Evolutionary conservation across 2,113 vertebrate species (phyloP), one percentile per base, ranked within the genome.

Genomic region (Perca schrenkii): DNA sequence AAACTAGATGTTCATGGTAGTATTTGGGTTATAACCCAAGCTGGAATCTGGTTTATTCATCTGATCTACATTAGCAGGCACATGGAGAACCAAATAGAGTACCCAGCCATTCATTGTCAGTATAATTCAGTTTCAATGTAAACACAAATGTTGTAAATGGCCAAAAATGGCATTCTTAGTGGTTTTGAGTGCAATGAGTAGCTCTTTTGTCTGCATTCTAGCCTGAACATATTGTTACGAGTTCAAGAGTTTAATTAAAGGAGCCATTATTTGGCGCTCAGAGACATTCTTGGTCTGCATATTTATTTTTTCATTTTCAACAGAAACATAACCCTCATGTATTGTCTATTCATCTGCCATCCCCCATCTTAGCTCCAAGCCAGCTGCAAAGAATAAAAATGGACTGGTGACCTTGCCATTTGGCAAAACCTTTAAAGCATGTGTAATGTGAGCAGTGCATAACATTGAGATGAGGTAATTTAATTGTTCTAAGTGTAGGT

Each of bases 311-410:
- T 34, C 12, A 85, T 82, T 80, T 86, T 46, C 67, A 90, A 62
- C 75, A 84, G 86, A 87, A 91, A 88, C 61, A 85, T 36, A 17
- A 53, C 22, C 19, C 15, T 77, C 21, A 0, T 82, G 71, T 76
- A 86, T 82, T 86, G 78, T 80, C 87, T 87, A 79, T 88, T 90
- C 77, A 73, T 85, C 70, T 82, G 60, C 87, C 80, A 81, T 76
- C 57, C 64, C 54, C 28, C 36, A 2, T 77, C 65, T 6, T 22
- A 79, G 66, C 40, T 25, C n/a, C 12, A 36, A 81, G 79, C 77
- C 89, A 92, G 86, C 89, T 93, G 88, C 80, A 80, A 82, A 86
- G 81, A 89, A 88, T 90, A 86, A 79, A 92, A 90, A 80, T 87
- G 82, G 84, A 87, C 82, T 61, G 49, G 70, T 83, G 82, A 79